Evolutionary conservation across 2,888 invertebrate genomes (phyloP), one percentile per base, ranked within the genome.

Genomic region (Tipula helvola): DNA sequence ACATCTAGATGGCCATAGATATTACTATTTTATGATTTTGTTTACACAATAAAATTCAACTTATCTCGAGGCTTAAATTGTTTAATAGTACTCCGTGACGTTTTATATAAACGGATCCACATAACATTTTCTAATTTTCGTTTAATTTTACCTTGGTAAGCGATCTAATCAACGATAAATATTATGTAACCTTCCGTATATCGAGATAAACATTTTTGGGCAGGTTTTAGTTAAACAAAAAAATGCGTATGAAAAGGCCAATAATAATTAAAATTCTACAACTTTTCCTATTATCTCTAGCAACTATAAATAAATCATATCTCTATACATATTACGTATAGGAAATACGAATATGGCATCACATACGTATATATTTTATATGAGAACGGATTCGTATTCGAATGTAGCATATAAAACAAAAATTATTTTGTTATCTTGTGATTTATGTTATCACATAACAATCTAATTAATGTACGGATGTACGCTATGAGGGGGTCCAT

Each of bases 1-100:
- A 71, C 71, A 71, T 71, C 71, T 71, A 71, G 71, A 71, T 71
- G 71, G 71, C 71, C 71, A 71, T 71, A 71, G 71, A 71, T 71
- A 28, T 28, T 71, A 28, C 71, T 10, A 28, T 71, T 71, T 71
- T 71, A 71, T 71, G 71, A 71, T 18, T 71, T 71, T 71, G 71
- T 71, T 71, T 71, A 71, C 71, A 71, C 71, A 71, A 71, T 57
- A 57, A 71, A 71, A 71, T 71, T 71, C 71, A 71, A 71, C 28
- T 28, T 71, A 71, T 28, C 28, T 28, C 28, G 71, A 71, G 71
- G 71, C 71, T 71, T 71, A 71, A 71, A 28, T 71, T 28, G 71
- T 10, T 71, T 28, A 71, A 71, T 71, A 28, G 71, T 18, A 71
- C 5, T 8, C 8, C 71, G 28, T 71, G 71, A 71, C 12, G 16